Evolutionary conservation across 2,888 invertebrate species (phyloP), one percentile per base, ranked within the genome.

Genomic region (Troides helena): DNA sequence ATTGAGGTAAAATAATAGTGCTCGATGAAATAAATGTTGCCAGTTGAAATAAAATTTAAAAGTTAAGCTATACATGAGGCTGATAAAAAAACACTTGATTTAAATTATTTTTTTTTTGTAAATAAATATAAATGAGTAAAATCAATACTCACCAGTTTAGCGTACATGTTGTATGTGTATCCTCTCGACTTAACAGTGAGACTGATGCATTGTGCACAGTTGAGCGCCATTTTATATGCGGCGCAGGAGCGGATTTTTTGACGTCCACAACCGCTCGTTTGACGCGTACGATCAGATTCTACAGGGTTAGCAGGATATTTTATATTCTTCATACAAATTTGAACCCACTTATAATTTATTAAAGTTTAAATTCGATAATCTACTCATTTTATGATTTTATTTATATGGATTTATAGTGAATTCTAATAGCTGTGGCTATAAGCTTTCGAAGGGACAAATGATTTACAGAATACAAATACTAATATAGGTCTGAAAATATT

Each of bases 131-230:
- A 59, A 63, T 57, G 50, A 58, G 53, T 62, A 23, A 65, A 56
- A 69, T 46, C 67, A 10, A 30, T 50, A 83, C 89, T 90, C 73
- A 92, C 91, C 88, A 91, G 78, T 87, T 92, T 92, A 76, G 87
- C 88, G 88, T 82, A 86, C 92, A 92, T 91, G 77, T 76, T 86
- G 70, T 80, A 75, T 79, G 72, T 74, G 72, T 86, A 88, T 90
- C 90, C 91, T 91, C 91, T 90, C 90, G 74, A 87, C 88, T 79
- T 61, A 43, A 73, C 72, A 80, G 88, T 86, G 90, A 90, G 91
- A 91, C 91, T 91, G 91, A 91, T 89, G 76, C 70, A 62, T 71
- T 67, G 71, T 68, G 50, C 57, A 59, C 30, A 23, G 62, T 67
- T 58, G 71, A 53, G 58, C 60, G 59, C 56, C 63, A 50, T 43